Percentiles rank a stretch among this genome's conserved stretches.
These are phyloP conservation scores for Tyrannus savana DNA, from an alignment of 2,113 vertebrate species.

Conservation along the genomic window DNA sequence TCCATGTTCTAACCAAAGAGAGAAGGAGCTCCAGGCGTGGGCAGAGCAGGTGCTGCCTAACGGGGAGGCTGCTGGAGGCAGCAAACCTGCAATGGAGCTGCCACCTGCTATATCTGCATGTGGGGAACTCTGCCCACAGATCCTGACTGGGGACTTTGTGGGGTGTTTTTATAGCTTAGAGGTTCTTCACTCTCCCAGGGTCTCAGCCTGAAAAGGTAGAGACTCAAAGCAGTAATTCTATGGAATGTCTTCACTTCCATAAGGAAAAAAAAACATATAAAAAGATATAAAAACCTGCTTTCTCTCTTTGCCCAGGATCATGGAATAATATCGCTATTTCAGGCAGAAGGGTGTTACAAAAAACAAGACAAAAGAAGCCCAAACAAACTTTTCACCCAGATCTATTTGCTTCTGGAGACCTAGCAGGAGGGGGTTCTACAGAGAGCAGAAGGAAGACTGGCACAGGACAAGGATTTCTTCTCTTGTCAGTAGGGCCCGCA, in stretches of 20 bases:
- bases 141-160: neutral
- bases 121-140: neutral
- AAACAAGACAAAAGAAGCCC: neutral
- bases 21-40: neutral
- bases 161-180: accelerated
- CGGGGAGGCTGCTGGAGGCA: neutral
- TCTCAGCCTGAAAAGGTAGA: neutral
- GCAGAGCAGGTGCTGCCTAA: neutral
- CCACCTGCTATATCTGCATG: neutral
- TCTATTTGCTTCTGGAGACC: neutral
- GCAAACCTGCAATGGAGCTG: neutral
- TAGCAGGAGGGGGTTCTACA: neutral
- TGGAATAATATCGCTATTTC: neutral
- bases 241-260: neutral
- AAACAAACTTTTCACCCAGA: neutral
- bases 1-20: neutral
- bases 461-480: neutral
- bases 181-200: neutral
- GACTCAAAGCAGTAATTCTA: neutral
- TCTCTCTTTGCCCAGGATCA: neutral
- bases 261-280: neutral
- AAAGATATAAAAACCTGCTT: neutral
- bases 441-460: neutral
- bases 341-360: neutral
- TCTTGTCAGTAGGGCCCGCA: neutral